Conservation (phyloP, 2,113 vertebrate genomes). For the Hydropotes inermis region DNA sequence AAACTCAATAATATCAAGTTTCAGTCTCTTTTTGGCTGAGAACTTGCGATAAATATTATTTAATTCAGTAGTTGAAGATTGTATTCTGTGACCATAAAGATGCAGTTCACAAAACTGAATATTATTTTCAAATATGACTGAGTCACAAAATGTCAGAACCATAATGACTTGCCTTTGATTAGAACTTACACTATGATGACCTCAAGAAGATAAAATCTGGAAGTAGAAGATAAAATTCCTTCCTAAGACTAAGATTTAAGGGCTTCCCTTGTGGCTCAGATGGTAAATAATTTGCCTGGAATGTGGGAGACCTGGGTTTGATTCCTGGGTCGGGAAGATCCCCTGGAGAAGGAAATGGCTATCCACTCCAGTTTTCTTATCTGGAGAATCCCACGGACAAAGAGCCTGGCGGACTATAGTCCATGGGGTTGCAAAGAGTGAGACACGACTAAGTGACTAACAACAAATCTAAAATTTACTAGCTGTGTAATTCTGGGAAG, state of each 20-base stretch:
- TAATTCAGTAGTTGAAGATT: slow-evolving; percentile 11
- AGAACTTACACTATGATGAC: neutral
- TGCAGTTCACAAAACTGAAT: slow-evolving; percentile 38
- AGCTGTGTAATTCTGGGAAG: neutral
- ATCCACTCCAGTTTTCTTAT: neutral
- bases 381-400: neutral
- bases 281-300: neutral
- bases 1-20: slow-evolving; percentile 34
- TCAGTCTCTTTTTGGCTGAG: neutral
- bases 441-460: neutral
- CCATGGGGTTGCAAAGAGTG: neutral
- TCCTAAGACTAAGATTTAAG: neutral
- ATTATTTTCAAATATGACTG: slow-evolving; percentile 2
- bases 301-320: neutral
- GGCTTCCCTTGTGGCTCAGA: neutral
- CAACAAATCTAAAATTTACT: neutral
- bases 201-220: slow-evolving; percentile 2
- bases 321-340: neutral
- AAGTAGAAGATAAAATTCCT: neutral
- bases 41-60: slow-evolving; percentile 44
- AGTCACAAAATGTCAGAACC: neutral
- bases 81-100: neutral
- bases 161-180: neutral
- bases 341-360: neutral
- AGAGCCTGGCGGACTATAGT: neutral